phyloP scores from a whole-genome alignment of 2,797 vertebrate genomes.

The Tachyglossus aculeatus region DNA sequence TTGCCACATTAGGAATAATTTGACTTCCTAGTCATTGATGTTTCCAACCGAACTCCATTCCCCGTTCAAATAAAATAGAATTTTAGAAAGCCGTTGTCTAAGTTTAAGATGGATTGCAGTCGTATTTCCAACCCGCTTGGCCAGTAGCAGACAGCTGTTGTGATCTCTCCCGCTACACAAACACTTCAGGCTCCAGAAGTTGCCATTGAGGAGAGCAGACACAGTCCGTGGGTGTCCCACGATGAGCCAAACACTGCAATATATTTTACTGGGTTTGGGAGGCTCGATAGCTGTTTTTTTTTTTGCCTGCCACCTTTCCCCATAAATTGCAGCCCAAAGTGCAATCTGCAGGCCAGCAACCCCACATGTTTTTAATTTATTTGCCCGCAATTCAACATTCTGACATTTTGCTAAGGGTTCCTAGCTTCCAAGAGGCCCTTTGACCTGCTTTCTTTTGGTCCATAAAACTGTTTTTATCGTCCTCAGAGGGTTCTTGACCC shows the following conservation, averaged over 20 bases:
- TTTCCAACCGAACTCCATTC: no score
- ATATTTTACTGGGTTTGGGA: neutral
- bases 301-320: slow-evolving; percentile 1
- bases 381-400: neutral
- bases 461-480: no score
- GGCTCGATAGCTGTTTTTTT: neutral
- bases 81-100: no score
- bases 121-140: no score
- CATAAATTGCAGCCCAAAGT: neutral
- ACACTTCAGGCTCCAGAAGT: neutral
- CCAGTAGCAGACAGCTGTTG: no score
- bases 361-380: neutral
- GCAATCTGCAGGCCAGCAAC: neutral
- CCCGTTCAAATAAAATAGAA: no score
- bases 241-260: no score
- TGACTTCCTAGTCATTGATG: no score
- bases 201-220: neutral
- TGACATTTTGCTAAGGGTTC: neutral
- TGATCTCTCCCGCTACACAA: neutral
- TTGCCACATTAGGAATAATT: no score
- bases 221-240: no score
- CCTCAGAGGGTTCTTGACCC: no score
- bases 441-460: neutral
- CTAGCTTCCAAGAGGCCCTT: neutral
- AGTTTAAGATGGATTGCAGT: no score